Conservation (phyloP, 2,797 vertebrate genomes). For the Rhinella marina region DNA sequence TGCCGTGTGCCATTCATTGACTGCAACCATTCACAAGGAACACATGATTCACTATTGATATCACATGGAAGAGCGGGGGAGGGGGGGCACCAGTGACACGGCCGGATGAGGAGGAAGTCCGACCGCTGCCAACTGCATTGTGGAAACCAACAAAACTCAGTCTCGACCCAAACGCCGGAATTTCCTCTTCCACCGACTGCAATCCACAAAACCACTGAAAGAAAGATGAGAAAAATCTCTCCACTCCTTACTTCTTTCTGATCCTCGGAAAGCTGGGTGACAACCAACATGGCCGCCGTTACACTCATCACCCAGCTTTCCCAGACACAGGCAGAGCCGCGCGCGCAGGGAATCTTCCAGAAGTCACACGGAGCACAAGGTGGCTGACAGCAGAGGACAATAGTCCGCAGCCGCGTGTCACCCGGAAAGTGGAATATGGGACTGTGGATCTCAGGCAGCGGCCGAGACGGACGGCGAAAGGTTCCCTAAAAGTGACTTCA, state of each 20-base stretch:
- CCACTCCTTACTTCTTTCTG: too few species aligned
- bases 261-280: neutral
- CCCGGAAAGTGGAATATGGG: too few species aligned
- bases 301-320: neutral
- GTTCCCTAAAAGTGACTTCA: too few species aligned
- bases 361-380: neutral
- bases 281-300: neutral
- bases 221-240: neutral
- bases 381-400: neutral
- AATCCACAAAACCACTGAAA: neutral
- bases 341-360: too few species aligned
- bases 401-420: neutral
- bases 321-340: too few species aligned
- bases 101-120: neutral
- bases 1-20: neutral
- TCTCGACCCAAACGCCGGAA: neutral
- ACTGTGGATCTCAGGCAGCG: too few species aligned
- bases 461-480: too few species aligned
- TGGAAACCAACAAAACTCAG: neutral
- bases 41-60: constrained; percentile 2
- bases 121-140: neutral
- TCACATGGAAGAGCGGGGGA: neutral
- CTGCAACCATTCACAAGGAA: neutral
- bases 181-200: neutral
- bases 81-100: neutral